These are phyloP conservation scores for Tethea ocularis DNA, from an alignment of 2,888 invertebrate genomes.

Conservation along the genomic window DNA sequence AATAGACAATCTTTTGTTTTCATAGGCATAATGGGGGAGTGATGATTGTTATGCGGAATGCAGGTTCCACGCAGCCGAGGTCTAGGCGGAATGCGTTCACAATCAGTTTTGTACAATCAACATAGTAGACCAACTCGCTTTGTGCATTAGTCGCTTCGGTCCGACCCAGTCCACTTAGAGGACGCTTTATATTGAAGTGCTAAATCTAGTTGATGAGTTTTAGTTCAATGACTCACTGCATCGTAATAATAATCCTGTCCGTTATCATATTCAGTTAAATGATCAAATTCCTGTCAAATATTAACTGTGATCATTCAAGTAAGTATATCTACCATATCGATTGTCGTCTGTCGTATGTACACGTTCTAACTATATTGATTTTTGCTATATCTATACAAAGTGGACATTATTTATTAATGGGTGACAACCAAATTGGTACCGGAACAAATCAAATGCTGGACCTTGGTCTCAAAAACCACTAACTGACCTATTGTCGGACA, in stretches of 20 bases:
- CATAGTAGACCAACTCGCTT: constrained; percentile 53
- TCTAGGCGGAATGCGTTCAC: constrained; percentile 38
- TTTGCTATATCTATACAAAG: not conserved
- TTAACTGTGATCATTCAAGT: too few species aligned
- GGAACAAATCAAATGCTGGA: not conserved
- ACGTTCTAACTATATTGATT: not conserved
- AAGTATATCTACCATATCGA: too few species aligned
- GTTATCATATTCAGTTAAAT: not conserved
- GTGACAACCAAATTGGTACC: not conserved
- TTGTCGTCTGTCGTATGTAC: too few species aligned
- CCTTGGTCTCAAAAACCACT: not conserved
- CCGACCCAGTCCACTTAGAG: constrained; percentile 28
- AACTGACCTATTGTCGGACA: not conserved
- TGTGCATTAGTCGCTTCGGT: constrained; percentile 52
- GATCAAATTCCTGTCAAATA: too few species aligned
- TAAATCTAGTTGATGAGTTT: constrained; percentile 35
- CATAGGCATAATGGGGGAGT: constrained; percentile 10
- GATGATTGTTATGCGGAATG: constrained; percentile 49
- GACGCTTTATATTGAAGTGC: constrained; percentile 33
- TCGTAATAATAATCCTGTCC: constrained; percentile 23
- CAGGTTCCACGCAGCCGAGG: constrained; percentile 16
- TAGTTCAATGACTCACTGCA: constrained; percentile 29
- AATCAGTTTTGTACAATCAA: constrained; percentile 63
- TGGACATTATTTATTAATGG: not conserved
- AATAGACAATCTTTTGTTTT: not conserved